Conservation (phyloP, 2,797 vertebrate genomes). For the Neomorphus geoffroyi region DNA sequence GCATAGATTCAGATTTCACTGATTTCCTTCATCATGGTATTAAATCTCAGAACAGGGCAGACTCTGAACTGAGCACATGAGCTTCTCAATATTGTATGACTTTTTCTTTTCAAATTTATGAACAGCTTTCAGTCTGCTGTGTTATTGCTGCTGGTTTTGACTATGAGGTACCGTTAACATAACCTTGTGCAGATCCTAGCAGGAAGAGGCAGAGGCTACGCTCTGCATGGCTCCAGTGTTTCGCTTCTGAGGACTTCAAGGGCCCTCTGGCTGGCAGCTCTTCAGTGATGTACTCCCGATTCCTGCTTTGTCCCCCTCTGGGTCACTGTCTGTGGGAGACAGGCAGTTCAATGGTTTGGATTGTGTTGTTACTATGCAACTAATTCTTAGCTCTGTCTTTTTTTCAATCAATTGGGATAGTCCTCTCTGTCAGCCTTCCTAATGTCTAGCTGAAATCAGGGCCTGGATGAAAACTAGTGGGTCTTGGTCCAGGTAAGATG, state of each 20-base stretch:
- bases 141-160: background rate
- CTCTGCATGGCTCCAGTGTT: background rate
- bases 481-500: slow-evolving; percentile 23
- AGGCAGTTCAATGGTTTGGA: background rate
- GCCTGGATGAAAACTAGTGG: slow-evolving; percentile 35
- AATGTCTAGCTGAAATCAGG: slow-evolving; percentile 34
- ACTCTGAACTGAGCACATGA: background rate
- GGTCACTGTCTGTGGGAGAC: background rate
- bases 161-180: background rate
- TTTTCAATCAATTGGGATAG: slow-evolving; percentile 18
- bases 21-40: background rate
- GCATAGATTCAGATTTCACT: background rate
- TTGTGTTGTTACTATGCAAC: background rate
- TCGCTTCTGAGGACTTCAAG: background rate
- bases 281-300: background rate
- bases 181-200: background rate
- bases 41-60: background rate
- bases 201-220: background rate
- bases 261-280: background rate
- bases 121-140: background rate
- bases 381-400: slow-evolving; percentile 29
- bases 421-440: background rate
- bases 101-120: background rate
- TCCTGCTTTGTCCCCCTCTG: background rate
- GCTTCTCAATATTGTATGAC: background rate